Conservation (phyloP, 2,888 invertebrate genomes). For the Dasypogon diadema region DNA sequence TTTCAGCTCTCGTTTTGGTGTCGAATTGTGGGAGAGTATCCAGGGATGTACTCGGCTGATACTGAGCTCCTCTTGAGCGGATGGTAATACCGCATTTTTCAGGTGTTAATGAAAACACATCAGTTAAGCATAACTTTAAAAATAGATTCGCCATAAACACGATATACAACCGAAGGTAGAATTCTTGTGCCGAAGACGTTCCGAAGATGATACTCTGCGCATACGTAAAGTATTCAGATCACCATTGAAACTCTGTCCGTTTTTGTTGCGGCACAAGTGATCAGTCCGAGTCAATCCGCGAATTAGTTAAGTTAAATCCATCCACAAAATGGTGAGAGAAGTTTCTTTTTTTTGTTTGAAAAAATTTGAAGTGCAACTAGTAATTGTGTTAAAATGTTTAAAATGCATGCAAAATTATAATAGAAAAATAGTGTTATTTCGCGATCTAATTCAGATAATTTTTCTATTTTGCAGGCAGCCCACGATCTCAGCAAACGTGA, state of each 20-base stretch:
- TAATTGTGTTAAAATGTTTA: background rate
- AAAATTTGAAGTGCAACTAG: conserved; percentile 56
- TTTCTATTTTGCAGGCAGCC: conserved; percentile 75
- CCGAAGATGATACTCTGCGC: conserved; percentile 4
- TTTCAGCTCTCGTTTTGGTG: conserved; percentile 51
- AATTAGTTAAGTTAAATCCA: conserved; percentile 71
- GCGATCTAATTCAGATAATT: conserved; percentile 55
- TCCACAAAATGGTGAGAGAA: conserved; percentile 75
- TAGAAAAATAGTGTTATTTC: conserved; percentile 2
- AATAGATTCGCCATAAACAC: conserved; percentile 17
- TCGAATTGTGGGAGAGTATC: conserved; percentile 53
- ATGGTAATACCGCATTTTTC: conserved; percentile 11
- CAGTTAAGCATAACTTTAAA: conserved; percentile 28
- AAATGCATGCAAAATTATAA: background rate
- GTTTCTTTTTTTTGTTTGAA: conserved; percentile 59
- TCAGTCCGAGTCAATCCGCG: conserved; percentile 69
- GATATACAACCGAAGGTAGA: conserved; percentile 16
- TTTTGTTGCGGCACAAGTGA: conserved; percentile 59
- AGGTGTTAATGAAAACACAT: conserved; percentile 45
- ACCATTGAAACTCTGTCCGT: conserved; percentile 21
- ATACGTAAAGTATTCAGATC: conserved; percentile 12
- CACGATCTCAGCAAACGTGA: conserved; percentile 86
- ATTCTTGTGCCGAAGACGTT: conserved; percentile 4
- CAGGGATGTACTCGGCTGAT: conserved; percentile 49
- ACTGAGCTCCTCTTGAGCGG: background rate